Base-by-base conservation (phyloP, 2,888 invertebrate genomes). In the Sminthurinus aureus region DNA sequence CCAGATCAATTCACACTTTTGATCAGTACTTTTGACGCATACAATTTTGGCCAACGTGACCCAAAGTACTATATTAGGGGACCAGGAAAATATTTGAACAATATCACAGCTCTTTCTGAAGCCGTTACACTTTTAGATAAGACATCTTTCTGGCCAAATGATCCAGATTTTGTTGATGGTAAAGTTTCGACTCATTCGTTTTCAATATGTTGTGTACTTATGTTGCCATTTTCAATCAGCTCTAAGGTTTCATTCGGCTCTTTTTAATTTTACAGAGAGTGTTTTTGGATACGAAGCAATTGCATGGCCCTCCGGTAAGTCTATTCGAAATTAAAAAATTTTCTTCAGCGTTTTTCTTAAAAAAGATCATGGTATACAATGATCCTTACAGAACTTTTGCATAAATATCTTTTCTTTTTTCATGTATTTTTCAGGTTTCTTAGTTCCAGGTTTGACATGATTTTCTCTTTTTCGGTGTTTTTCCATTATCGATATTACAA, bases 301-400 rank as follows among this genome's bases (percentile, higher is more conserved):
- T 38, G 83, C 89, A 0, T 89, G 89, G 89, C 88, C 89, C 0
- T 89, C 89, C 12, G 89, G 89, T n/a, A 89, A 89, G 84, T 82
- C 89, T 50, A 89, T 89, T 22, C n/a, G n/a, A n/a, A n/a, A n/a
- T n/a, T n/a, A n/a, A n/a, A n/a, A n/a, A n/a, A n/a, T n/a, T n/a
- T n/a, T n/a, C n/a, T n/a, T n/a, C n/a, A n/a, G n/a, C n/a, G n/a
- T n/a, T n/a, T n/a, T n/a, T n/a, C n/a, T n/a, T n/a, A n/a, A n/a
- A n/a, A n/a, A n/a, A n/a, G n/a, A n/a, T n/a, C n/a, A n/a, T n/a
- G n/a, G n/a, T n/a, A n/a, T n/a, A n/a, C n/a, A n/a, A n/a, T n/a
- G n/a, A n/a, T n/a, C n/a, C n/a, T n/a, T n/a, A n/a, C n/a, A n/a
- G n/a, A n/a, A n/a, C n/a, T n/a, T n/a, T n/a, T n/a, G n/a, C n/a